A percentile compares a stretch with the other conserved stretches of the same genome.
These are phyloP conservation scores for Bucorvus abyssinicus DNA, from an alignment of 2,797 vertebrate genomes.

Conservation along the genomic window DNA sequence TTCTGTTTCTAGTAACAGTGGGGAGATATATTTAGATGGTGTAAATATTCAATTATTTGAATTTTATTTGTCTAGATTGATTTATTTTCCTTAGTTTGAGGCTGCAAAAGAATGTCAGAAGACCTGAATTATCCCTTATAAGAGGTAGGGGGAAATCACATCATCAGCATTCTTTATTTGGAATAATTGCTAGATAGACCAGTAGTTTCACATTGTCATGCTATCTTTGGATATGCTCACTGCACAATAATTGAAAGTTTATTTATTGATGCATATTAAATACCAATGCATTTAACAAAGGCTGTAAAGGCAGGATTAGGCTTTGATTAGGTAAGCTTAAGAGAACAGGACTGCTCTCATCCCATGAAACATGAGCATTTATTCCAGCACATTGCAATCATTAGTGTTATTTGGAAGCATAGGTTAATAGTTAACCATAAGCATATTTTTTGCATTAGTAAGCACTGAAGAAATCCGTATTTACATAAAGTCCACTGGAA, in stretches of 20 bases:
- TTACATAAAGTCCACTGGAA: constrained; percentile 21
- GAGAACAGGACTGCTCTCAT: constrained; percentile 45
- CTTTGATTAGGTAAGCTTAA: constrained; percentile 71
- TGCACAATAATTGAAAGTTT: constrained; percentile 74
- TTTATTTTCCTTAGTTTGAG: constrained; percentile 33
- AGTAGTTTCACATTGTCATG: constrained; percentile 64
- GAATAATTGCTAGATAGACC: constrained; percentile 63
- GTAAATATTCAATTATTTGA: neutral
- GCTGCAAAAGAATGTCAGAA: constrained; percentile 55
- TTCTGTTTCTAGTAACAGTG: neutral
- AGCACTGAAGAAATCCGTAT: constrained; percentile 39
- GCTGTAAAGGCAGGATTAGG: constrained; percentile 62
- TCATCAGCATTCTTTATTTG: constrained; percentile 68
- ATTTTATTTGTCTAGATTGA: constrained; percentile 1
- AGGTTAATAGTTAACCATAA: constrained; percentile 65
- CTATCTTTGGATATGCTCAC: constrained; percentile 63
- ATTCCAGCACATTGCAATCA: constrained; percentile 56
- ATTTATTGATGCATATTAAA: constrained; percentile 75
- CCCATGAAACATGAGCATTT: constrained; percentile 56
- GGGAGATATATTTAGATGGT: neutral
- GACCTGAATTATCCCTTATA: constrained; percentile 52
- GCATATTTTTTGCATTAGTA: constrained; percentile 53
- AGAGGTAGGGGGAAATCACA: constrained; percentile 23
- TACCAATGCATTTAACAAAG: constrained; percentile 63
- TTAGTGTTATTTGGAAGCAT: constrained; percentile 62